Percentiles rank a stretch among this genome's conserved stretches.
phyloP scores from a whole-genome alignment of 2,888 invertebrate genomes.

The Plebejus argus region DNA sequence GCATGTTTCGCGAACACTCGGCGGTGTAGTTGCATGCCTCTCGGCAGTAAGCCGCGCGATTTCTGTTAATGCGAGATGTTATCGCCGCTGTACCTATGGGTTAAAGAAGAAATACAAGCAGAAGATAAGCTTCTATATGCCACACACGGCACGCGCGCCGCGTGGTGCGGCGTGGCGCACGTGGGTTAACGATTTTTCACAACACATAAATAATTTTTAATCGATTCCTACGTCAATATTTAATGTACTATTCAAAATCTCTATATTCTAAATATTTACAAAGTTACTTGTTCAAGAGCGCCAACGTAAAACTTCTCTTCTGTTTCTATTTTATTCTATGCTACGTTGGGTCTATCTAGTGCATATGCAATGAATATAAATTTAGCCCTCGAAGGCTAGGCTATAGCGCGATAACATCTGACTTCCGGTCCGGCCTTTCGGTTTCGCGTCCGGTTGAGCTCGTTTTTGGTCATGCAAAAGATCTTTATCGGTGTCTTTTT shows the following conservation, averaged over 20 bases:
- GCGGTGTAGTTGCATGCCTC: slow-evolving; percentile 18
- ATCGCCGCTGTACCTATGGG: slow-evolving; percentile 6
- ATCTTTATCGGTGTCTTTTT: slow-evolving; percentile 14
- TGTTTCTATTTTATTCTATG: neutral
- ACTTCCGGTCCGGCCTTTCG: slow-evolving; percentile 6
- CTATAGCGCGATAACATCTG: slow-evolving; percentile 6
- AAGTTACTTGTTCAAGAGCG: neutral
- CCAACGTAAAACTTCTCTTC: neutral
- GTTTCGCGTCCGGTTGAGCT: neutral
- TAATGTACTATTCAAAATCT: too few species aligned
- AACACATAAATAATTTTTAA: neutral
- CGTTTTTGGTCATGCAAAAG: slow-evolving; percentile 14
- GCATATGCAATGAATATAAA: slow-evolving; percentile 29
- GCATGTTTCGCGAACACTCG: neutral
- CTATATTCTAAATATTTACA: neutral
- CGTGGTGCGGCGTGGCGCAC: neutral
- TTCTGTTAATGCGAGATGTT: slow-evolving; percentile 28
- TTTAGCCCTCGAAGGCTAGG: slow-evolving; percentile 3
- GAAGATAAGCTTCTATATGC: neutral
- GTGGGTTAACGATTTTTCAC: neutral
- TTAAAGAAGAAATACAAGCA: neutral
- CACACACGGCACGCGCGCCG: neutral
- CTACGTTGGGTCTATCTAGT: neutral
- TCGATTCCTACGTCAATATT: too few species aligned
- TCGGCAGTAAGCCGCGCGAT: slow-evolving; percentile 29